Evolutionary conservation across 1,140 invertebrate genomes (phyloP).

Genomic region (Caenorhabditis remanei): DNA sequence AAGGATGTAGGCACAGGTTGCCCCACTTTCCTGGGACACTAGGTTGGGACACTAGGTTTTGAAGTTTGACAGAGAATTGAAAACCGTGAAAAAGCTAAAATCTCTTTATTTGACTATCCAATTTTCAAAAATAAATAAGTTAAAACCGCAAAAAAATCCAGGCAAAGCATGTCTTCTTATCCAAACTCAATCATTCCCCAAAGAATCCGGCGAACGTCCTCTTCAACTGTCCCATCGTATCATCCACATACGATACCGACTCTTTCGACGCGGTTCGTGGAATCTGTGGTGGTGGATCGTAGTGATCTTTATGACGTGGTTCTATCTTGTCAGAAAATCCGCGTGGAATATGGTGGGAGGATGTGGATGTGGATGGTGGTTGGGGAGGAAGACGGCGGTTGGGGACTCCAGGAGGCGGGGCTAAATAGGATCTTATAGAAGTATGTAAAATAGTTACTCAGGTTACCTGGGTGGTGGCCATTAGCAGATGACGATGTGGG

Average conservation of each 20-base stretch:
- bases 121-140: neutral
- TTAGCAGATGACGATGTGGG: conserved; percentile 4
- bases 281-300: conserved; percentile 33
- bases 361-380: neutral
- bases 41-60: no score
- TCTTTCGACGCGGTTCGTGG: neutral
- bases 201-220: conserved; percentile 63
- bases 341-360: neutral
- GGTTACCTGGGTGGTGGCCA: neutral
- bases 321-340: neutral
- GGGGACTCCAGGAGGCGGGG: neutral
- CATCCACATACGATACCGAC: conserved; percentile 50
- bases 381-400: neutral
- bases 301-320: conserved; percentile 10
- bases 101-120: no score
- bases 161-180: neutral
- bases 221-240: conserved; percentile 65
- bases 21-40: no score
- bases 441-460: no score
- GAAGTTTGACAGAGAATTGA: no score
- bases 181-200: conserved; percentile 32
- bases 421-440: neutral
- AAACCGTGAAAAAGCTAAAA: no score
- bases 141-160: neutral
- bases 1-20: no score